These are phyloP conservation scores for Macrotrachela quadricornifera DNA, from an alignment of 1,140 invertebrate species.

Conservation along the genomic window DNA sequence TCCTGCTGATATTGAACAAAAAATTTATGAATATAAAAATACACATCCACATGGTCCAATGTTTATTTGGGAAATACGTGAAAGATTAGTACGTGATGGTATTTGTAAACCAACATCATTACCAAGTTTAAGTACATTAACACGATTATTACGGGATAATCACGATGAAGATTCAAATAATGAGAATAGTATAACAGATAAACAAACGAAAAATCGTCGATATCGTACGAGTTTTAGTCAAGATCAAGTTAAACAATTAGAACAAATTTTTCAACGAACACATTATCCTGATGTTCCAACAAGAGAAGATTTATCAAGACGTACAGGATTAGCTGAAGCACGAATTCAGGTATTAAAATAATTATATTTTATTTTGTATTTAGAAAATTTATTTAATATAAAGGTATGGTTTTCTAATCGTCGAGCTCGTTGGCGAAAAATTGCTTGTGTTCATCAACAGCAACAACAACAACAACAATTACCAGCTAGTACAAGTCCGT, in stretches of 20 bases:
- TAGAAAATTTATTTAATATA: too few relatives aligned
- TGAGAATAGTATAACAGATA: background rate
- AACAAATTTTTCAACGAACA: constrained; percentile 93
- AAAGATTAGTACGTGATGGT: constrained; percentile 25
- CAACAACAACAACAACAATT: too few relatives aligned
- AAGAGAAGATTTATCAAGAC: constrained; percentile 87
- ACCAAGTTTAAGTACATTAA: constrained; percentile 77
- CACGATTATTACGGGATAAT: constrained; percentile 33
- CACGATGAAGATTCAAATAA: too few relatives aligned
- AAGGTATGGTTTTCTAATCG: constrained; percentile 7
- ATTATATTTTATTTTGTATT: too few relatives aligned
- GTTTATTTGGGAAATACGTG: constrained; percentile 32
- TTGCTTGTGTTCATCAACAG: background rate
- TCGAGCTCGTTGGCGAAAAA: constrained; percentile 7
- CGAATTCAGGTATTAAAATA: constrained; percentile 68
- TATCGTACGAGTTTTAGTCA: constrained; percentile 92
- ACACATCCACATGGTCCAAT: constrained; percentile 25
- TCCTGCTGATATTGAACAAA: constrained; percentile 27
- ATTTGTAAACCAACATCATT: constrained; percentile 37
- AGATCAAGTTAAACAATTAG: constrained; percentile 96
- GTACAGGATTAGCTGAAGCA: constrained; percentile 97
- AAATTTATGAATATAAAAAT: constrained; percentile 23
- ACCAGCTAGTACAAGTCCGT: too few relatives aligned
- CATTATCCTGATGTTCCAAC: constrained; percentile 99
- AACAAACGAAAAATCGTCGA: constrained; percentile 33